These are phyloP conservation scores for Odobenus rosmarus DNA, from an alignment of 2,113 vertebrate genomes.

Conservation along the genomic window DNA sequence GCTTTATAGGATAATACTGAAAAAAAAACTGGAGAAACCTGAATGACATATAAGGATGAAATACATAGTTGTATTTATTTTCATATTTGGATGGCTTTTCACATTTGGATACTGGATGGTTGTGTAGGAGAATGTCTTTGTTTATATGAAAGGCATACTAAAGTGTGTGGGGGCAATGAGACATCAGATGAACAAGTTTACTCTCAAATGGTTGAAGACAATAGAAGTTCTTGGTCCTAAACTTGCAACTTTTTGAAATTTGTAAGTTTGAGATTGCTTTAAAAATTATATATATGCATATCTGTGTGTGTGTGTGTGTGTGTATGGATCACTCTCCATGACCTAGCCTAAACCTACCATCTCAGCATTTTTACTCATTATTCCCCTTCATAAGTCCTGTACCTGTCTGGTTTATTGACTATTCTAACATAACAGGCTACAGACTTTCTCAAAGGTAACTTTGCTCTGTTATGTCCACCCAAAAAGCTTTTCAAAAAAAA, in stretches of 20 bases:
- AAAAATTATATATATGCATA: not conserved
- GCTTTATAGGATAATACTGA: not conserved
- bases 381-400: not conserved
- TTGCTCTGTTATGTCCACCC: not conserved
- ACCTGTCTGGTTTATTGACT: not conserved
- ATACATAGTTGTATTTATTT: not conserved
- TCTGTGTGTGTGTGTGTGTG: not conserved
- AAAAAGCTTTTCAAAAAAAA: not conserved
- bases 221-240: not conserved
- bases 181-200: not conserved
- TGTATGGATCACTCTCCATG: not conserved
- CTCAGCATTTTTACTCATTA: not conserved
- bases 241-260: not conserved
- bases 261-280: not conserved
- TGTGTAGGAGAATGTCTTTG: not conserved
- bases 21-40: not conserved
- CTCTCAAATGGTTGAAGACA: not conserved
- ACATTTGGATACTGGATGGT: not conserved
- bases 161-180: not conserved
- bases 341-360: not conserved
- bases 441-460: not conserved
- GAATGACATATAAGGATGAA: not conserved
- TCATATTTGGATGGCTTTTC: not conserved
- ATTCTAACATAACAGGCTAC: not conserved
- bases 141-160: not conserved